Evolutionary conservation across 2,797 vertebrate species (phyloP).

Genomic region (Buceros bicornis): DNA sequence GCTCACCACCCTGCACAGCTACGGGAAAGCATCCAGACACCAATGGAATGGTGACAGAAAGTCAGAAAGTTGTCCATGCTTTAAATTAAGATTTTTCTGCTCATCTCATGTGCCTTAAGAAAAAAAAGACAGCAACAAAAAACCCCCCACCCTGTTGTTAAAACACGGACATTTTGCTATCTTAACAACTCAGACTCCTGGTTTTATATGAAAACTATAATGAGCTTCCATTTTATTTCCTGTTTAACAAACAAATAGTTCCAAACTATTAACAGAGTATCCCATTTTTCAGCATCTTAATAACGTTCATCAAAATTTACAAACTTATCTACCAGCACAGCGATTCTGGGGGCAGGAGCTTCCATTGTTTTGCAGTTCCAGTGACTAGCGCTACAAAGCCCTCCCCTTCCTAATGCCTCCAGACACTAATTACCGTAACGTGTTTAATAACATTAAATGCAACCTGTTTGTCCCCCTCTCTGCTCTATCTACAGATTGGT

Average conservation of each 20-base stretch:
- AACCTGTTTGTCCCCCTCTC: not conserved
- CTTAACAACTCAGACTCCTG: not conserved
- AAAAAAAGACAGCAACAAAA: not conserved
- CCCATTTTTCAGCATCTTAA: not conserved
- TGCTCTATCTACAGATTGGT: not conserved
- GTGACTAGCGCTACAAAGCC: not conserved
- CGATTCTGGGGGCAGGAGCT: not conserved
- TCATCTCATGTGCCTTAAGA: not conserved
- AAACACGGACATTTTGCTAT: not conserved
- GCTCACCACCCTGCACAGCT: constrained; percentile 1
- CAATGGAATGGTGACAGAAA: not conserved
- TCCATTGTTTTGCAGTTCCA: too few species aligned
- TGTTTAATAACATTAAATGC: not conserved
- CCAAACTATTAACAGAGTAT: not conserved
- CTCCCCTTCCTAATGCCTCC: not conserved
- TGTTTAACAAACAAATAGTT: not conserved
- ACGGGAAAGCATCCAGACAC: constrained; percentile 21
- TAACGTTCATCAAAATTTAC: not conserved
- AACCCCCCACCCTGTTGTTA: not conserved
- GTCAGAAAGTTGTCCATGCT: not conserved
- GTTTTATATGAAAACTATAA: not conserved
- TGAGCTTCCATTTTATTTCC: not conserved
- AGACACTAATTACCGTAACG: not conserved
- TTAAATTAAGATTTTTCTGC: not conserved
- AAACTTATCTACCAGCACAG: not conserved